These are phyloP conservation scores for Australoheros scitulus DNA, from an alignment of 2,113 vertebrate genomes.

Conservation along the genomic window DNA sequence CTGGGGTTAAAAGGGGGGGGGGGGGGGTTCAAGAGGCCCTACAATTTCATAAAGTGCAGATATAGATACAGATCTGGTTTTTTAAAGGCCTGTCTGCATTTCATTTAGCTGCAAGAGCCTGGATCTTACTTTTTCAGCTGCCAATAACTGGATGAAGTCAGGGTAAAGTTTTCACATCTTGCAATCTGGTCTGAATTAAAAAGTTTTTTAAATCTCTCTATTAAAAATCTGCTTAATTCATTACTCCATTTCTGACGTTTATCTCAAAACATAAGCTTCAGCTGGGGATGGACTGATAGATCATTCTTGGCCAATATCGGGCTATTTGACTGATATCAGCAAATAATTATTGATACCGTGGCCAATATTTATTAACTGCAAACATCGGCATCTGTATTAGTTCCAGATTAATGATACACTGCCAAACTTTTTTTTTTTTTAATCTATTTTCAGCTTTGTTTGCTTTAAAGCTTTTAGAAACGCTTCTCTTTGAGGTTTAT, in stretches of 20 bases:
- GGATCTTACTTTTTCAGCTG: background rate
- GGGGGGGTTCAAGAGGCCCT: background rate
- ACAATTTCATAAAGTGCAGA: background rate
- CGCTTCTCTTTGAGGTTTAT: background rate
- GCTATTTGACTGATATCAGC: background rate
- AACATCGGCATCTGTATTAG: background rate
- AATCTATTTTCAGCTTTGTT: background rate
- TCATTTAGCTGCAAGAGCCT: background rate
- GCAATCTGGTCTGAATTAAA: background rate
- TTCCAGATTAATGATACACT: background rate
- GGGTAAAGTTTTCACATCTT: background rate
- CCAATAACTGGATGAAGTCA: background rate
- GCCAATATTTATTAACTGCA: background rate
- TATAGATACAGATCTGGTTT: background rate
- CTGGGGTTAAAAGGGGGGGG: background rate
- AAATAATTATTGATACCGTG: background rate
- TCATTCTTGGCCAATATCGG: background rate
- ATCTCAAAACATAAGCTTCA: background rate
- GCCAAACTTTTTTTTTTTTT: no score
- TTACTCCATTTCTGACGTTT: background rate
- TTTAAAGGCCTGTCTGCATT: background rate
- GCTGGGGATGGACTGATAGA: background rate
- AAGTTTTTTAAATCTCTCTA: background rate
- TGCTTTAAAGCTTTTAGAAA: background rate
- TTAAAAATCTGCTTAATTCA: no score